Base-by-base conservation (phyloP, 1,140 invertebrate genomes). In the Drosophila rhopaloa region DNA sequence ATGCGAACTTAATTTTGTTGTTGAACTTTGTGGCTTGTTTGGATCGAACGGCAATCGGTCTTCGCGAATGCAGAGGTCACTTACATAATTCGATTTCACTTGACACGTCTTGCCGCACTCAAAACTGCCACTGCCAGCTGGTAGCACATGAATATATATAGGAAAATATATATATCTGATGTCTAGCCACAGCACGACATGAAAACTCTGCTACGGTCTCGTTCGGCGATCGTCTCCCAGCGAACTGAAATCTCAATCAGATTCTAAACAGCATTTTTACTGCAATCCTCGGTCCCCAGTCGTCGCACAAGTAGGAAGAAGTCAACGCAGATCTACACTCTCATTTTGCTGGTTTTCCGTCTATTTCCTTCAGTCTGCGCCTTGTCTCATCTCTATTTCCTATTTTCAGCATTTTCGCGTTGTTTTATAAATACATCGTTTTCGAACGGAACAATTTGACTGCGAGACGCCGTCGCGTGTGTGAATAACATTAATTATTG, bases 181-280 rank as follows among this genome's bases (percentile, higher is more conserved):
- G 46, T 54, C 65, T 83, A 46, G 50, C 57, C 60, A 60, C 74
- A 29, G 68, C 74, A 46, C 82, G 82, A 88, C 82, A 85, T 86
- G 63, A 79, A 85, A 75, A 68, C 71, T 86, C 77, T 61, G 82
- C 82, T 86, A 70, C 84, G 84, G 82, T 82, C 77, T 91, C 78
- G 76, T 88, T 91, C 90, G 90, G 77, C 66, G 78, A 85, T 91
- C 90, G 88, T 91, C 83, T 88, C 76, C 90, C 78, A 83, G 79
- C 80, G 79, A 91, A 91, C 90, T 91, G 74, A 91, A 83, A 71
- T 75, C 51, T 77, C 77, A 76, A 58, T 77, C 16, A 35, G 43
- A 50, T 58, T 80, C 81, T 73, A 82, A 76, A 89, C 83, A 88
- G 67, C 57, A 73, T 70, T 86, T 88, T 83, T 81, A 84, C 81